Percentiles rank a stretch among this genome's conserved stretches.
These are phyloP conservation scores for Scrobipalpa costella DNA, from an alignment of 2,888 invertebrate species.

Conservation along the genomic window DNA sequence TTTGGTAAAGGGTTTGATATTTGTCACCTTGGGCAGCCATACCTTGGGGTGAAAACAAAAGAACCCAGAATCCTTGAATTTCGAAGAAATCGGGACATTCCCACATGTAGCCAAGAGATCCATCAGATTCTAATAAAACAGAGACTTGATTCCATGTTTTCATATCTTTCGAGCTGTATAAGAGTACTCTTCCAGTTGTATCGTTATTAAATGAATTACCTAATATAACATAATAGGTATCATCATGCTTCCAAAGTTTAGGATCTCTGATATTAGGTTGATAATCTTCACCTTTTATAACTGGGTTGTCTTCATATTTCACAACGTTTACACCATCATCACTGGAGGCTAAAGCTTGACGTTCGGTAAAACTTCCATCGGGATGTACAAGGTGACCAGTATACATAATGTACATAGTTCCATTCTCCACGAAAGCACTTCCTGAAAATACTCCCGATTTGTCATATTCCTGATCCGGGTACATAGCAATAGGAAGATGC, in stretches of 20 bases:
- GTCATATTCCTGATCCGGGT: constrained; percentile 66
- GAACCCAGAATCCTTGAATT: constrained; percentile 55
- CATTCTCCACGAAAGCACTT: constrained; percentile 64
- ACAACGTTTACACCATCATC: constrained; percentile 57
- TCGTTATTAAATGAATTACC: constrained; percentile 62
- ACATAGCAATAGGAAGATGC: constrained; percentile 68
- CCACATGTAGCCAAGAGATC: constrained; percentile 68
- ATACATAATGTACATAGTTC: constrained; percentile 60
- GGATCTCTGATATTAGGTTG: constrained; percentile 74
- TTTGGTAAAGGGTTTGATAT: constrained; percentile 62
- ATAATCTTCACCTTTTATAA: constrained; percentile 51
- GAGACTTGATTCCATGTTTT: constrained; percentile 55
- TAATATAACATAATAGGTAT: constrained; percentile 66
- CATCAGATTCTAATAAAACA: constrained; percentile 56
- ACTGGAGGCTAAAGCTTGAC: constrained; percentile 60
- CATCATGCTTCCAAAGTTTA: constrained; percentile 67
- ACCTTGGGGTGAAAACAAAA: constrained; percentile 73
- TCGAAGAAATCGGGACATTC: constrained; percentile 78
- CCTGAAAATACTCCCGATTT: constrained; percentile 71
- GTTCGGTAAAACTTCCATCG: constrained; percentile 51
- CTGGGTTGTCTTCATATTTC: constrained; percentile 61
- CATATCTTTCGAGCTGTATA: constrained; percentile 62
- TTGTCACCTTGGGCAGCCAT: constrained; percentile 56
- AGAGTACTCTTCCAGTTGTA: constrained; percentile 55
- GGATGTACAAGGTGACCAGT: constrained; percentile 60